These are phyloP conservation scores for Exaiptasia diaphana DNA, from an alignment of 64 coral and sea anemone genomes.

Conservation along the genomic window DNA sequence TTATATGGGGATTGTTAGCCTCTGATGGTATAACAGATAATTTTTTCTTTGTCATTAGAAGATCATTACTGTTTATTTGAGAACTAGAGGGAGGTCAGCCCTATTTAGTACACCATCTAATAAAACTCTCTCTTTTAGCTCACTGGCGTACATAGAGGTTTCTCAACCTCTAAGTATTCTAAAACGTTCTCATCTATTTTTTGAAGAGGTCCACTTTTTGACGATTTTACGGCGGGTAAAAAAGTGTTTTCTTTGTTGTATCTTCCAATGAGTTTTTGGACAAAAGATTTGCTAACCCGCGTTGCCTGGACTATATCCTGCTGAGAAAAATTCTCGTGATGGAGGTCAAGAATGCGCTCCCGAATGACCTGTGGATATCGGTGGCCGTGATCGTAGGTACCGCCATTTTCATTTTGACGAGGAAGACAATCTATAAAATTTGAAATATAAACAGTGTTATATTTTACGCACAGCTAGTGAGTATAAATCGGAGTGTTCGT, in stretches of 20 bases:
- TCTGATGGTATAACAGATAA: background rate
- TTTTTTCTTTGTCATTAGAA: background rate
- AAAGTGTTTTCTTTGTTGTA: slow-evolving; percentile 24
- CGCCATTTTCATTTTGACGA: background rate
- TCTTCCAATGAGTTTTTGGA: background rate
- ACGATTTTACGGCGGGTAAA: background rate
- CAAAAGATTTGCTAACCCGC: background rate
- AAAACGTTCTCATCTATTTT: too few relatives aligned
- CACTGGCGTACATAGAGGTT: too few relatives aligned
- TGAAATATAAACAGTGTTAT: too few relatives aligned
- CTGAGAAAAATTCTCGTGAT: background rate
- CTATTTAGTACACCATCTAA: background rate
- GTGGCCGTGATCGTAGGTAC: slow-evolving; percentile 1
- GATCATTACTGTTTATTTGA: background rate
- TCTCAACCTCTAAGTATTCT: too few relatives aligned
- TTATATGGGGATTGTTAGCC: background rate
- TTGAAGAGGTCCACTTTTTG: too few relatives aligned
- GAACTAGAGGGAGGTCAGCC: background rate
- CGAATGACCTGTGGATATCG: background rate
- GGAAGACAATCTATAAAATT: too few relatives aligned
- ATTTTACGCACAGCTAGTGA: too few relatives aligned
- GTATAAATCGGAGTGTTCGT: too few relatives aligned
- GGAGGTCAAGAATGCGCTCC: background rate
- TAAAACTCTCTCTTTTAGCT: too few relatives aligned
- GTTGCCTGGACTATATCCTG: background rate